phyloP scores from a whole-genome alignment of 2,113 vertebrate species.

The Crotalus horridus region DNA sequence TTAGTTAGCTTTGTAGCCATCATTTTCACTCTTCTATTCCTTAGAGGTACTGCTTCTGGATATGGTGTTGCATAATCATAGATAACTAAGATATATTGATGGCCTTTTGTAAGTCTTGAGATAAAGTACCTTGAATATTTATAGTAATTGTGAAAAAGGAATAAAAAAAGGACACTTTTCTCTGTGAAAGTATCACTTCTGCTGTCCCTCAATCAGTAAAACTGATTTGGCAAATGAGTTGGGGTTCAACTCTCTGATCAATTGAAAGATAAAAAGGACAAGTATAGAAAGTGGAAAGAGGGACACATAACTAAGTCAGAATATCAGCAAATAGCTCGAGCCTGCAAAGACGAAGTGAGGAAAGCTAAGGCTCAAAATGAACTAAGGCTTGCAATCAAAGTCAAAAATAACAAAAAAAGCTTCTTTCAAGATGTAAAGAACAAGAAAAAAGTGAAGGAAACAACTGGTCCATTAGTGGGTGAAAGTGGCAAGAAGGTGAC shows the following conservation, averaged over 20 bases:
- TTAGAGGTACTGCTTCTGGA: neutral
- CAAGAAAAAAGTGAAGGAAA: too few relatives aligned
- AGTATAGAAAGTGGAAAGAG: too few relatives aligned
- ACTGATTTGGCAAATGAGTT: neutral
- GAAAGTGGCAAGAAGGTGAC: too few relatives aligned
- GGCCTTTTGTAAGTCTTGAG: neutral
- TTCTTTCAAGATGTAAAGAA: too few relatives aligned
- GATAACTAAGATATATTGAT: neutral
- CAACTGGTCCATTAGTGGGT: too few relatives aligned
- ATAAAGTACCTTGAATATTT: neutral
- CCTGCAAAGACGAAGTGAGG: too few relatives aligned
- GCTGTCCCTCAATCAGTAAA: neutral
- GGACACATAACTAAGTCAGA: too few relatives aligned
- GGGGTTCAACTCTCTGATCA: neutral
- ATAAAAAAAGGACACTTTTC: neutral
- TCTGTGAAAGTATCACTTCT: neutral
- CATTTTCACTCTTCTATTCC: neutral
- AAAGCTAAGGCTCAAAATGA: too few relatives aligned
- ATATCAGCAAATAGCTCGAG: too few relatives aligned
- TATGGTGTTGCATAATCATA: neutral
- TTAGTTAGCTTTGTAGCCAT: neutral
- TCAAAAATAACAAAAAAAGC: too few relatives aligned
- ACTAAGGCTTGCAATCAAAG: too few relatives aligned
- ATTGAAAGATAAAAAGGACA: too few relatives aligned
- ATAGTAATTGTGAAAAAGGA: neutral